Evolutionary conservation across 2,888 invertebrate genomes (phyloP).

Genomic region (Apotomis capreana): DNA sequence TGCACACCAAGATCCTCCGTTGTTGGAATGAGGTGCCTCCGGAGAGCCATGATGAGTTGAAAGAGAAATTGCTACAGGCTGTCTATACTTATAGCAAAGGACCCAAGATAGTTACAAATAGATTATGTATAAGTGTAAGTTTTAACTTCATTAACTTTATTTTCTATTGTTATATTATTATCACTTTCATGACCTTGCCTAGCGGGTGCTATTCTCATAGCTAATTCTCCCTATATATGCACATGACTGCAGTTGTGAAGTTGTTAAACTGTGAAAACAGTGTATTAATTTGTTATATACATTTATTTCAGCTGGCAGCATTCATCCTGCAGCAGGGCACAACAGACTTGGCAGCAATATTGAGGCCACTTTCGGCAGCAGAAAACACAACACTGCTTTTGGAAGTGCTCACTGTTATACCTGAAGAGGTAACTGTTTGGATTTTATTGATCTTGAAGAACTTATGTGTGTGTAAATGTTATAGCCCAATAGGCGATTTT

Average conservation of each 20-base stretch:
- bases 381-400: conserved; percentile 83
- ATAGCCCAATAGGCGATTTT: no score
- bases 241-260: no score
- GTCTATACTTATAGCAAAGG: conserved; percentile 90
- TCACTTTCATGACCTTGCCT: not conserved
- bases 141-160: conserved; percentile 1
- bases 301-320: conserved; percentile 88
- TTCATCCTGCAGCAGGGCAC: conserved; percentile 88
- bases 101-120: conserved; percentile 92
- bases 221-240: no score
- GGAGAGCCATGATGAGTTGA: conserved; percentile 89
- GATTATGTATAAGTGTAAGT: conserved; percentile 94
- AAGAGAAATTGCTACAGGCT: conserved; percentile 89
- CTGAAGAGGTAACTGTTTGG: conserved; percentile 88
- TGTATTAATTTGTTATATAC: not conserved
- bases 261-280: not conserved
- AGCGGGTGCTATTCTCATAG: no score
- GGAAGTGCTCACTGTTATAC: conserved; percentile 93
- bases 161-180: not conserved
- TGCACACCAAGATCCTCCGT: conserved; percentile 94
- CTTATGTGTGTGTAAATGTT: not conserved
- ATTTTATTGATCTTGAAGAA: not conserved
- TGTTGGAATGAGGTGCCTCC: conserved; percentile 94
- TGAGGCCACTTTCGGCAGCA: conserved; percentile 84
- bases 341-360: conserved; percentile 89